Evolutionary conservation across 2,113 vertebrate species (phyloP).

Genomic region (Dolichallabes microphthalmus): DNA sequence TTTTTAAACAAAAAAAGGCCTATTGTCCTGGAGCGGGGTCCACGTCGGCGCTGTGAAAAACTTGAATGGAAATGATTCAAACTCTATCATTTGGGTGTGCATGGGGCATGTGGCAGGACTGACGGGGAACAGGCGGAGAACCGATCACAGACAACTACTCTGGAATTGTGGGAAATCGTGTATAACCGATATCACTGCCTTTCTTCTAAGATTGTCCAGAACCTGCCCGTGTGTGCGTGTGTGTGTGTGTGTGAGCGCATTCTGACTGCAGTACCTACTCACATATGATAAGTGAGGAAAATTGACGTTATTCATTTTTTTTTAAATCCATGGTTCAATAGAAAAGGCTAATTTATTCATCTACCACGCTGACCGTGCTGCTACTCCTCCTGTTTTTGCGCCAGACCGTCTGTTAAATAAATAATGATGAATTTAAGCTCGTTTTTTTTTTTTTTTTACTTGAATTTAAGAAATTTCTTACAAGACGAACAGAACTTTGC

Average conservation of each 20-base stretch:
- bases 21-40: conserved; percentile 53
- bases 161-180: background rate
- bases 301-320: background rate
- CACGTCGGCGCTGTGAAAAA: conserved; percentile 52
- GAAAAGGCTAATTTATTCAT: background rate
- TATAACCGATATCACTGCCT: background rate
- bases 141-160: background rate
- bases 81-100: conserved; percentile 32
- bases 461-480: background rate
- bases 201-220: background rate
- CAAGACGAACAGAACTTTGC: background rate
- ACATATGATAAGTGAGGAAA: background rate
- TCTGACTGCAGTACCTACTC: background rate
- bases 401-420: background rate
- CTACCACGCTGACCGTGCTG: background rate
- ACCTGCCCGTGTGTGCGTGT: conserved; percentile 27
- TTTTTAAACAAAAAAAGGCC: conserved; percentile 50
- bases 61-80: conserved; percentile 45
- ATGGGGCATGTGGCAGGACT: background rate
- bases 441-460: background rate
- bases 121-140: background rate
- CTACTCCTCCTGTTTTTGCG: background rate
- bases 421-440: background rate
- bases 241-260: background rate
- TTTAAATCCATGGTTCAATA: background rate